Evolutionary conservation across 2,113 vertebrate species (phyloP), one percentile per base, ranked within the genome.

Genomic region (Rhadina sibilatrix): DNA sequence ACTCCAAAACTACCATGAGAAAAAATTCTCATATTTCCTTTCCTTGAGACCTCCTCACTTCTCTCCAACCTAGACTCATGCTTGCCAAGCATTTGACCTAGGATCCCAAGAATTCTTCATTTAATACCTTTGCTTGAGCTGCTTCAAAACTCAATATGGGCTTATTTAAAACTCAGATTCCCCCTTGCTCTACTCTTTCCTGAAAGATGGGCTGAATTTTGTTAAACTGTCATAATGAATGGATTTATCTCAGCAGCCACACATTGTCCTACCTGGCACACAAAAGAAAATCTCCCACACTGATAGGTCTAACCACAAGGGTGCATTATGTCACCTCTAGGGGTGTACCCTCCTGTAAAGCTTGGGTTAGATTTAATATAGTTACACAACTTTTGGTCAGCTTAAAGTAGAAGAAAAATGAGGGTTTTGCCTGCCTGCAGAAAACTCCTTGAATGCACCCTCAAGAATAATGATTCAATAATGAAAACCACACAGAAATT

Each of bases 241-340:
- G 9, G 57, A 21, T 65, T 37, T 47, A 18, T n/a, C 66, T 66
- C 79, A 66, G 17, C 53, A 88, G 28, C 24, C 15, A 8, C 14
- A 21, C 35, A 5, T 31, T 47, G 46, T 54, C 33, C 63, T 52
- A 18, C 2, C 0, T 6, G 6, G 15, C 2, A 4, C 3, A 1
- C 28, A 68, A 13, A 46, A 59, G 35, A 70, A 78, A 52, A 49
- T 15, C 10, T 71, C 47, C n/a, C 49, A 30, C 4, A 0, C 10
- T 46, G 21, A 38, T 30, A 31, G 30, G 15, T 40, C 81, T 65
- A 61, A 68, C 69, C 75, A 69, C 50, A 35, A 65, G 42, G 5
- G 35, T 57, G 22, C 9, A 15, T 77, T 57, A 28, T 42, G 40
- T 60, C 56, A 69, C 21, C 4, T 46, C 23, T 50, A 80, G 68